Percentiles rank a stretch among this genome's conserved stretches.
Evolutionary conservation across 2,888 invertebrate species (phyloP).

Genomic region (Branchipolynoe longqiensis): DNA sequence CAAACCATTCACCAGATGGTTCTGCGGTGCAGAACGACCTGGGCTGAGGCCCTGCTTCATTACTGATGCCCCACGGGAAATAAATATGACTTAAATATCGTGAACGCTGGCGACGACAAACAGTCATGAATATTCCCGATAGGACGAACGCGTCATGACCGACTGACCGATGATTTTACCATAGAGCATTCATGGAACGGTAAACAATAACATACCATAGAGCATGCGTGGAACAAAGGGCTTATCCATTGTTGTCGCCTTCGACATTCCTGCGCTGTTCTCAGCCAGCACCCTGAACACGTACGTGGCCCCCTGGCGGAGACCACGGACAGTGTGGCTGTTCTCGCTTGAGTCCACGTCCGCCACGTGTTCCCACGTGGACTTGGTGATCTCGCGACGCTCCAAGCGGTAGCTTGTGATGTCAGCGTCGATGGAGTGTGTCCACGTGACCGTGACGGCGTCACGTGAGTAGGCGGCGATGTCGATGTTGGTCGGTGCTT

Average conservation of each 20-base stretch:
- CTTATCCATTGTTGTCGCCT: conserved; percentile 63
- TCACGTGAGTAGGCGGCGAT: conserved; percentile 84
- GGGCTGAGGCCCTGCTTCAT: too few species aligned
- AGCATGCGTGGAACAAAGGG: conserved; percentile 62
- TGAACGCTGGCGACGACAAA: too few species aligned
- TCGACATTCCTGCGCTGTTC: conserved; percentile 64
- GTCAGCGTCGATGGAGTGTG: conserved; percentile 83
- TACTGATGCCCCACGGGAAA: too few species aligned
- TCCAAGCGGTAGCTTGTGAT: conserved; percentile 74
- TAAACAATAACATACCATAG: conserved; percentile 62
- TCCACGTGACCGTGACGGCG: conserved; percentile 91
- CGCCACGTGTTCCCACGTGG: conserved; percentile 65
- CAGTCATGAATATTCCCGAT: too few species aligned
- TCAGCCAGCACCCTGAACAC: conserved; percentile 79
- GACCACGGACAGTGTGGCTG: conserved; percentile 65
- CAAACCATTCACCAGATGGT: too few species aligned
- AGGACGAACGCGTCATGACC: too few species aligned
- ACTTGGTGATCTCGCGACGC: conserved; percentile 64
- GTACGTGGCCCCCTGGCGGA: conserved; percentile 79
- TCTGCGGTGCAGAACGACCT: too few species aligned
- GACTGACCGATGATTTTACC: too few species aligned
- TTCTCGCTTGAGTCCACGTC: conserved; percentile 64
- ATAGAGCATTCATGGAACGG: too few species aligned
- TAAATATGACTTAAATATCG: too few species aligned
- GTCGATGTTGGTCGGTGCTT: conserved; percentile 54